Evolutionary conservation across 2,888 invertebrate species (phyloP).

Genomic region (Stenodera caucasica): DNA sequence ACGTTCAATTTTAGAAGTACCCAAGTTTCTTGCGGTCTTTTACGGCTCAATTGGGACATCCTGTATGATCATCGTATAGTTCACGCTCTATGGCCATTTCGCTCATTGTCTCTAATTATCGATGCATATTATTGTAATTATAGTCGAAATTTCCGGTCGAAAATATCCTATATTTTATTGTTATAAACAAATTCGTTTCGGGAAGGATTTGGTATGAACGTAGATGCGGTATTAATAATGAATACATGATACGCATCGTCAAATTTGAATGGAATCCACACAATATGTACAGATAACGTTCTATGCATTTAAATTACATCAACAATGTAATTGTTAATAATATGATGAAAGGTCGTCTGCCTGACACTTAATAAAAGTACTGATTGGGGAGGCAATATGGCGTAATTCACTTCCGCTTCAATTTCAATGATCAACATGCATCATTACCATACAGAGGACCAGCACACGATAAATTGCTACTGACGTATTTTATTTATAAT

Average conservation of each 20-base stretch:
- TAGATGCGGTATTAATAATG: too few species aligned
- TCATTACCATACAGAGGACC: constrained; percentile 14
- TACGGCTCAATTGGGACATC: background rate
- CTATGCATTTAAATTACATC: background rate
- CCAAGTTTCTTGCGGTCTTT: too few species aligned
- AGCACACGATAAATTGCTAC: background rate
- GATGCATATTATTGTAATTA: constrained; percentile 17
- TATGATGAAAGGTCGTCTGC: constrained; percentile 20
- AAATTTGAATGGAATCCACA: background rate
- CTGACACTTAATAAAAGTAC: constrained; percentile 16
- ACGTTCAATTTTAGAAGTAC: too few species aligned
- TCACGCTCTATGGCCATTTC: background rate
- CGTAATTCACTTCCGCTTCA: constrained; percentile 20
- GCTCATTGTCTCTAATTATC: constrained; percentile 16
- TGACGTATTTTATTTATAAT: too few species aligned
- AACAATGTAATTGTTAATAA: background rate
- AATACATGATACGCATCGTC: background rate
- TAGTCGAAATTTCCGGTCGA: constrained; percentile 28
- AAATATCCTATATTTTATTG: too few species aligned
- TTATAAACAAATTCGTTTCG: too few species aligned
- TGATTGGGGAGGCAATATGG: constrained; percentile 26
- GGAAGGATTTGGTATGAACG: too few species aligned
- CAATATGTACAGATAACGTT: background rate
- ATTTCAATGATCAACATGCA: constrained; percentile 15
- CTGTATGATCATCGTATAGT: background rate